phyloP scores from a whole-genome alignment of 1,140 invertebrate species.

The Diabrotica virgifera region DNA sequence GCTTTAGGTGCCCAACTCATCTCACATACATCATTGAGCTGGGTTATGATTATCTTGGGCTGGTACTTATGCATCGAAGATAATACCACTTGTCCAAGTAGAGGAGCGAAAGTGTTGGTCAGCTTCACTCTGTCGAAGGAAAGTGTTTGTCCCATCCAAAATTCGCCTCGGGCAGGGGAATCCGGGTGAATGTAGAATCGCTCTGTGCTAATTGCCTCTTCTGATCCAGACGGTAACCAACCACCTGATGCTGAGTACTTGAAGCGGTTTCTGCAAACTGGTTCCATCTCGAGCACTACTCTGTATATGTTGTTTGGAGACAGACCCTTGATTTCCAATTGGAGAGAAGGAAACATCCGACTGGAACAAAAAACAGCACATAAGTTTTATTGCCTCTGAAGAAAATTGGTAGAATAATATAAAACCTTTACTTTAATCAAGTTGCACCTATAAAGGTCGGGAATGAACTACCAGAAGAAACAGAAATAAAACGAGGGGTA shows the following conservation, averaged over 20 bases:
- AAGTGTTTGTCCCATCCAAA: slow-evolving; percentile 81
- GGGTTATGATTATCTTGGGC: slow-evolving; percentile 79
- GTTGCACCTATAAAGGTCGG: too few species aligned
- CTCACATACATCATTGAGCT: slow-evolving; percentile 61
- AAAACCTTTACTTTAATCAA: too few species aligned
- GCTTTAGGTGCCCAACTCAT: slow-evolving; percentile 63
- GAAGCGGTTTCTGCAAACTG: slow-evolving; percentile 62
- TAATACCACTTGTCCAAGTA: slow-evolving; percentile 78
- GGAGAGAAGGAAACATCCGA: slow-evolving; percentile 82
- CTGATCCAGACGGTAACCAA: slow-evolving; percentile 79
- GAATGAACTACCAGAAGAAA: too few species aligned
- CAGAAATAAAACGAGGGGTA: too few species aligned
- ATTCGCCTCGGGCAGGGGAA: slow-evolving; percentile 76
- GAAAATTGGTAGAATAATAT: too few species aligned
- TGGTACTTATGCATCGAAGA: slow-evolving; percentile 59
- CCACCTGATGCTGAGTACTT: slow-evolving; percentile 70
- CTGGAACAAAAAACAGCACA: slow-evolving; percentile 58
- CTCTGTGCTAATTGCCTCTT: slow-evolving; percentile 74
- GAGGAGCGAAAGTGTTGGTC: slow-evolving; percentile 84
- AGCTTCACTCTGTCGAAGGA: slow-evolving; percentile 74
- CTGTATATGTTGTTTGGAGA: slow-evolving; percentile 76
- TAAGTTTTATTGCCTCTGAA: too few species aligned
- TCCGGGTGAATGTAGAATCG: slow-evolving; percentile 83
- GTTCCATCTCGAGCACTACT: slow-evolving; percentile 74
- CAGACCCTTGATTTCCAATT: slow-evolving; percentile 66